Evolutionary conservation across 2,113 vertebrate genomes (phyloP).

Genomic region (Callaeas wilsoni): DNA sequence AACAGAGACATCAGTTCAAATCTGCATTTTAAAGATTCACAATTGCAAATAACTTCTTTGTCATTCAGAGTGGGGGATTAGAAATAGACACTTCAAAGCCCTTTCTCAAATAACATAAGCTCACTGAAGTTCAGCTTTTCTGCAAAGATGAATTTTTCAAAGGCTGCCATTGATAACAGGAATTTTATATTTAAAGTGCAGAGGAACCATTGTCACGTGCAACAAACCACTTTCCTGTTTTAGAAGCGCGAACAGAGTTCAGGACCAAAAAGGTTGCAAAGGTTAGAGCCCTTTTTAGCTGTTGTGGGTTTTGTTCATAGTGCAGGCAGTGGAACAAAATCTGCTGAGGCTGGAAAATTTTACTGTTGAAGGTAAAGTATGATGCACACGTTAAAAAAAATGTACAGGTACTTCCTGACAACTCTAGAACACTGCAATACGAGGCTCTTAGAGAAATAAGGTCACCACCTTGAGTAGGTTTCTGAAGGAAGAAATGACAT

Average conservation of each 20-base stretch:
- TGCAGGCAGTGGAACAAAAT: conserved; percentile 16
- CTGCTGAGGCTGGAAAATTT: conserved; percentile 21
- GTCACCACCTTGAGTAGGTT: not conserved
- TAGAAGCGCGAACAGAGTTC: not conserved
- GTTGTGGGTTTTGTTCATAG: not conserved
- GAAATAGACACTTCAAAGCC: conserved; percentile 12
- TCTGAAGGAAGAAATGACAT: not conserved
- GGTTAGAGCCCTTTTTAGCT: not conserved
- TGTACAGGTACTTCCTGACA: not conserved
- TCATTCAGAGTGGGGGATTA: not conserved
- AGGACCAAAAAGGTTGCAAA: not conserved
- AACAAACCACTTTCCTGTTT: not conserved
- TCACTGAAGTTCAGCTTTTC: not conserved
- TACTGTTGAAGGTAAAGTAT: not conserved
- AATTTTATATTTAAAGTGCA: not conserved
- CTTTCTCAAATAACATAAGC: not conserved
- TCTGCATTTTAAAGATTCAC: not conserved
- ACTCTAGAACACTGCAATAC: not conserved
- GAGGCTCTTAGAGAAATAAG: not conserved
- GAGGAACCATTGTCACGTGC: not conserved
- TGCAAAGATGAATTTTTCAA: not conserved
- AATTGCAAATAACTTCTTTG: not conserved
- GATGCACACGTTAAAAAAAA: not conserved
- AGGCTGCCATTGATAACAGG: not conserved
- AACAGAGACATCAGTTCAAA: not conserved